Conservation (phyloP, 92 coral and sea anemone species). For the Parazoanthus darwini region DNA sequence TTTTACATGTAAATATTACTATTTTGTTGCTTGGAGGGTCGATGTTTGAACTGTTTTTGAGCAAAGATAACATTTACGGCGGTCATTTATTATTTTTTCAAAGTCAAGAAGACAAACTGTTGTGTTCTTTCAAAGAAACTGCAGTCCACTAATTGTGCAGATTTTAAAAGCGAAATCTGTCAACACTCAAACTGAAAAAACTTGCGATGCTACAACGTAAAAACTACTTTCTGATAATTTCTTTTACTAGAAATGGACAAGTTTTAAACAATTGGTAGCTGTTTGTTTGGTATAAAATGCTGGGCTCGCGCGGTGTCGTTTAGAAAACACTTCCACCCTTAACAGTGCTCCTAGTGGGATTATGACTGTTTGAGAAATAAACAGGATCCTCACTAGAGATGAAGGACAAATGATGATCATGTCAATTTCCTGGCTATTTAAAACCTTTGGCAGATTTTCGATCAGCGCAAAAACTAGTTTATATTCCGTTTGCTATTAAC, state of each 20-base stretch:
- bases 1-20: too few species aligned
- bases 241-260: background rate
- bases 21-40: background rate
- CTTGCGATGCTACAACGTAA: background rate
- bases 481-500: constrained; percentile 9
- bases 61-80: background rate
- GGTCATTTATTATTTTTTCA: too few species aligned
- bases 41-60: background rate
- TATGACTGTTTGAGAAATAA: constrained; percentile 2
- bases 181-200: background rate
- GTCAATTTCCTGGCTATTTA: constrained; percentile 18
- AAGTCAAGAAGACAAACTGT: background rate
- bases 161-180: background rate
- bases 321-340: background rate
- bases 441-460: background rate
- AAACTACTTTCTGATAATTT: background rate
- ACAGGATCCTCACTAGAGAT: constrained; percentile 19
- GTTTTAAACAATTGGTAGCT: background rate
- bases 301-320: background rate
- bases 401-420: background rate
- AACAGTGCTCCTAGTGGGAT: background rate
- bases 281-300: constrained; percentile 2
- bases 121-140: background rate
- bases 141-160: background rate
- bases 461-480: background rate